These are phyloP conservation scores for Zaprionus capensis DNA, from an alignment of 1,140 invertebrate genomes.

Conservation along the genomic window DNA sequence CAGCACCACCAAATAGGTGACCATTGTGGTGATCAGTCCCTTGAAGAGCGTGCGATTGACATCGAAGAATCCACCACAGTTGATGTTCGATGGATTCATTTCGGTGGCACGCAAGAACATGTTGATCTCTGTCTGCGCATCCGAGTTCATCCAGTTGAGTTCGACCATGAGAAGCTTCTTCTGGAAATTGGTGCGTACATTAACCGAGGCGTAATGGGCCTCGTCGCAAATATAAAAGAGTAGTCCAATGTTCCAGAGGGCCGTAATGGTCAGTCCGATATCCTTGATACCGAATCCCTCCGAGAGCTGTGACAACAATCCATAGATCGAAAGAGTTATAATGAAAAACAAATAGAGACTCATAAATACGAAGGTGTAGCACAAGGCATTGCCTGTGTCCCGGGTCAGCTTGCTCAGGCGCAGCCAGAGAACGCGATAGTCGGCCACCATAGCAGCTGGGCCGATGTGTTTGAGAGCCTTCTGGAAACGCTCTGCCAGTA, in stretches of 20 bases:
- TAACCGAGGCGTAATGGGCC: conserved; percentile 88
- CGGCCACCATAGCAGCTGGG: conserved; percentile 87
- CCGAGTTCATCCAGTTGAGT: conserved; percentile 88
- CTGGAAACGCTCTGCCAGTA: conserved; percentile 88
- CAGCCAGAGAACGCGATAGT: conserved; percentile 88
- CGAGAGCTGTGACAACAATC: conserved; percentile 88
- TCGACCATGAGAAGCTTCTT: conserved; percentile 89
- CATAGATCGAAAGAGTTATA: conserved; percentile 89
- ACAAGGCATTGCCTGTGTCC: conserved; percentile 87
- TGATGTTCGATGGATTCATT: conserved; percentile 89
- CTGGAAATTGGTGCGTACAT: conserved; percentile 88
- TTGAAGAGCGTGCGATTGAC: conserved; percentile 89
- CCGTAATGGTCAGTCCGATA: conserved; percentile 87
- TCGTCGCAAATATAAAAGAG: conserved; percentile 89
- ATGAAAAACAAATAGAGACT: conserved; percentile 88
- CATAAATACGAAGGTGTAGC: conserved; percentile 87
- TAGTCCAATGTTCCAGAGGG: conserved; percentile 86
- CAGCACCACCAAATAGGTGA: conserved; percentile 88
- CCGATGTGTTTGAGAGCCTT: conserved; percentile 87
- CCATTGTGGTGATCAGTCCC: conserved; percentile 89
- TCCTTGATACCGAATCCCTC: conserved; percentile 88
- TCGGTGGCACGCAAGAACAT: conserved; percentile 89
- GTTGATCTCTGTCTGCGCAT: conserved; percentile 88
- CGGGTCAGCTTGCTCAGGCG: conserved; percentile 87
- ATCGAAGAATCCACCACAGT: conserved; percentile 88